Conservation (phyloP, 2,113 vertebrate species). For the Numida meleagris region DNA sequence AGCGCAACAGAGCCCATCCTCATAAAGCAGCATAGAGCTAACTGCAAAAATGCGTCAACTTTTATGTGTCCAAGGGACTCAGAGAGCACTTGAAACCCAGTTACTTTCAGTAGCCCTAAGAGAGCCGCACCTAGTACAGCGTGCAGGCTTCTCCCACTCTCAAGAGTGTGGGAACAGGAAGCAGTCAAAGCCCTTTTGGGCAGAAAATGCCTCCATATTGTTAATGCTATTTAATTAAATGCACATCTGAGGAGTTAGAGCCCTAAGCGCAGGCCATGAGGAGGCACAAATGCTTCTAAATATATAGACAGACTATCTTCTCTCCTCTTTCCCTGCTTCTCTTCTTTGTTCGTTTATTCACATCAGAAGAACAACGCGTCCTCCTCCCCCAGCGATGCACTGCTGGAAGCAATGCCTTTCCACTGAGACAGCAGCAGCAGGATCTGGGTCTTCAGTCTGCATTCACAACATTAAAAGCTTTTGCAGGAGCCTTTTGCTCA, state of each 20-base stretch:
- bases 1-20: not conserved
- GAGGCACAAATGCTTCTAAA: conserved; percentile 49
- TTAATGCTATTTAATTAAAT: not conserved
- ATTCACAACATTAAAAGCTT: not conserved
- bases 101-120: not conserved
- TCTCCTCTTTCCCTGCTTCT: not conserved
- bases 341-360: conserved; percentile 36
- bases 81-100: not conserved
- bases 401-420: conserved; percentile 28
- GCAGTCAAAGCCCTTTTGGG: not conserved
- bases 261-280: not conserved
- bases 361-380: conserved; percentile 16
- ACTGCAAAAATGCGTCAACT: fast-evolving
- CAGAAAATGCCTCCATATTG: not conserved
- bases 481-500: conserved; percentile 13
- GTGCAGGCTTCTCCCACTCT: not conserved
- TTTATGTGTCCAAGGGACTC: fast-evolving
- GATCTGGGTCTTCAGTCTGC: not conserved
- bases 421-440: not conserved
- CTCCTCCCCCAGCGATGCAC: not conserved
- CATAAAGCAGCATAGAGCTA: not conserved
- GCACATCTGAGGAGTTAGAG: not conserved
- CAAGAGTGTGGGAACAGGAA: not conserved
- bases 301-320: conserved; percentile 17
- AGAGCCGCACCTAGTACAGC: not conserved